Evolutionary conservation across 30 jellyfish, hydroid and myxozoan species (phyloP), one percentile per base, ranked within the genome.

Genomic region (Turritopsis dohrnii): DNA sequence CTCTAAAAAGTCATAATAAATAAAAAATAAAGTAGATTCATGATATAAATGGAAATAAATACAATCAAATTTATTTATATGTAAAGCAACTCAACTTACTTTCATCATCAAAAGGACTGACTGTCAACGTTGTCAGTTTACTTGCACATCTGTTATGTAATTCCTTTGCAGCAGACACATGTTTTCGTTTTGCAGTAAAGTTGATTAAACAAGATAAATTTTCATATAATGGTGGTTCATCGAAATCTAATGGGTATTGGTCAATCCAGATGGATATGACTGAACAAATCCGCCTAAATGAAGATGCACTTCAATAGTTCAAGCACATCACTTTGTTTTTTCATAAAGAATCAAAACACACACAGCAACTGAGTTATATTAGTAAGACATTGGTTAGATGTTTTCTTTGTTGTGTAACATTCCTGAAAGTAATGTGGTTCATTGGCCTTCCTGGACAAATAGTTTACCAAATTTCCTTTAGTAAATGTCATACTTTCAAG

Each of bases 241-340:
- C 97, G 77, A 91, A 91, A 54, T 91, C 97, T 5, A 76, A 76
- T 0, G 97, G 92, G 69, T 91, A 86, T 8, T 91, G 97, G 25
- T 91, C 97, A 28, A 91, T 90, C 97, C 97, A 91, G 25, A 85
- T 76, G 52, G 94, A 76, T 7, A 87, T 72, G 17, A 84, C 94
- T 21, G 96, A 82, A 83, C 96, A 83, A 28, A 87, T 79, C 0
- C 94, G 85, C 30, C 97, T 91, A 69, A 13, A 90, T 71, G 20
- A 81, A 7, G 60, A 41, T n/a, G n/a, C n/a, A n/a, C n/a, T n/a
- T n/a, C n/a, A n/a, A n/a, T n/a, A n/a, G n/a, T 18, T 18, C 24
- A 72, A 72, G 16, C 81, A 72, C 18, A 18, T 18, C 18, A 20
- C 17, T 18, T 72, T 18, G 24, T 16, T 18, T 18, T 21, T 17